Base-by-base conservation (phyloP, 2,113 vertebrate species). In the Sterna hirundo region DNA sequence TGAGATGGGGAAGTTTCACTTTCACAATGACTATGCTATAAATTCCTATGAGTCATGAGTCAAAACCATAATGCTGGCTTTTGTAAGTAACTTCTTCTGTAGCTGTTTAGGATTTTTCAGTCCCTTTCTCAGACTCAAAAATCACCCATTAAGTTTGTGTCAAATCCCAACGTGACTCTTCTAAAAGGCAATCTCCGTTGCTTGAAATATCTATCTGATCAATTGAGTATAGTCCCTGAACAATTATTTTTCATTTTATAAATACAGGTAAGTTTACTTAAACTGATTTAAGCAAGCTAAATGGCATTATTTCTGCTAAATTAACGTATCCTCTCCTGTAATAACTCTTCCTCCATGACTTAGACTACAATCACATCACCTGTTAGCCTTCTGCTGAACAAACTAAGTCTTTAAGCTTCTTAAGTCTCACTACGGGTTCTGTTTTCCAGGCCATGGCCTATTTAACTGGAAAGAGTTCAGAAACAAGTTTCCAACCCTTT, bases 371-470 rank as follows among this genome's bases (percentile, higher is more conserved):
- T 30, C 68, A 94, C 47, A 92, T 92, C 86, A 92, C 88, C 83
- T 90, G 91, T 82, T 87, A 93, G 91, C 61, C 72, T 69, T 61
- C 90, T 71, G 83, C 66, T 86, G 74, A 79, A 86, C 17, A 90
- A 92, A 88, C 57, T 90, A 94, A 97, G 58, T 91, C 77, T 88
- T 86, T 96, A 93, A 96, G 88, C 95, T 87, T 82, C 96, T 96
- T 94, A 94, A 86, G 72, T 52, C 76, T 75, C 80, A 52, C 77
- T 71, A 51, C 21, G 86, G 80, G 83, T 88, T 86, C 88, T 3
- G 6, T 87, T 95, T 95, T 94, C 80, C 88, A 95, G 86, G 91
- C 49, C 71, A 17, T 38, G 74, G 77, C 93, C 94, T 93, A 88
- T 68, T 94, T 94, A 96, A 88, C 75, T 60, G 25, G 52, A 32